Conservation (phyloP, 2,888 invertebrate genomes). For the Sinhomidia bicolor region DNA sequence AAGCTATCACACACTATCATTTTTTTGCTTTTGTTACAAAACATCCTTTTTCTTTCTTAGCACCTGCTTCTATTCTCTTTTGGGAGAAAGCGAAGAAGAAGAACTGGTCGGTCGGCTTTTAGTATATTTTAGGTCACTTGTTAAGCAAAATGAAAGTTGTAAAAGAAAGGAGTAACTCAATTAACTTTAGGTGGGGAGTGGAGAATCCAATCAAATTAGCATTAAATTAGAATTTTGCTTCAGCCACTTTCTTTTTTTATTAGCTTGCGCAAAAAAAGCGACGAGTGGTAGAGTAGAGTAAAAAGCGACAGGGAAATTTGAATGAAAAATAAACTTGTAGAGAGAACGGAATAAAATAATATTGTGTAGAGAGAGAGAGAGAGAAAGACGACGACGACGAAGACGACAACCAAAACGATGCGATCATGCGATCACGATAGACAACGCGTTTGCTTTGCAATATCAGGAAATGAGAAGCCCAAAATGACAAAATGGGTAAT, state of each 20-base stretch:
- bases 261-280: no score
- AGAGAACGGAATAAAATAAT: no score
- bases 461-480: background rate
- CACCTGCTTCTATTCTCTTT: constrained; percentile 15
- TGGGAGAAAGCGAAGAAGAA: no score
- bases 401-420: no score
- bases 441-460: background rate
- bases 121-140: constrained; percentile 31
- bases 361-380: background rate
- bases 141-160: constrained; percentile 12
- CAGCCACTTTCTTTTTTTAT: background rate
- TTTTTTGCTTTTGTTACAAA: background rate
- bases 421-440: no score
- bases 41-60: background rate
- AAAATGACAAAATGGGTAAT: constrained; percentile 4
- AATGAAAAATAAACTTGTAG: background rate
- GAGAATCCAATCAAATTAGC: constrained; percentile 73
- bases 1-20: constrained; percentile 6
- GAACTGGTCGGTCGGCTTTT: constrained; percentile 34
- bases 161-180: constrained; percentile 67
- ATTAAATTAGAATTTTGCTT: constrained; percentile 70
- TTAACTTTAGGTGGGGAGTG: constrained; percentile 66
- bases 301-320: background rate
- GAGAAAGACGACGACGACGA: background rate
- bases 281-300: background rate